Evolutionary conservation across 1,140 invertebrate species (phyloP), one percentile per base, ranked within the genome.

Genomic region (Drosophila repleta): DNA sequence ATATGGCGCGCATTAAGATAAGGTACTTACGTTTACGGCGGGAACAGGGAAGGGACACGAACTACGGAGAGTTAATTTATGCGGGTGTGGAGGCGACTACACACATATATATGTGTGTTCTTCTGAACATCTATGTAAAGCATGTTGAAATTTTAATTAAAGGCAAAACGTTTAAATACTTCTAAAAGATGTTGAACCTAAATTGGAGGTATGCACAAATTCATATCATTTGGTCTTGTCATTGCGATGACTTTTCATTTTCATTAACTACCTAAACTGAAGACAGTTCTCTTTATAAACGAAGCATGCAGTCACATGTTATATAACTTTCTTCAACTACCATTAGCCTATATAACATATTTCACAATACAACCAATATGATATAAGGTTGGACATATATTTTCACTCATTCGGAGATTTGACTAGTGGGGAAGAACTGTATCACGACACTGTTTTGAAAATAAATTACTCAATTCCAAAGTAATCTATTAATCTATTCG

Each of bases 61-160:
- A 60, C 66, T 65, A 66, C 62, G 70, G 58, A 81, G 88, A 88
- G 83, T 88, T 88, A 88, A 88, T 88, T 88, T 88, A 88, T 88
- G 83, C 84, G 83, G 83, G 84, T 61, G 39, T 60, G 67, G 48
- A 75, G 64, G 60, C 51, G 48, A 51, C 74, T 32, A 3, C 17
- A 11, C n/a, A 4, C 21, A 5, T 55, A 8, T 24, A 13, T 24
- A 2, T 53, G 15, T 41, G 21, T 52, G 20, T 17, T n/a, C n/a
- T 20, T 58, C 7, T 58, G 41, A 61, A 26, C 51, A 17, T 56
- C 35, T 48, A 21, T 29, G 35, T 29, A 26, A 17, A 53, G 60
- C 83, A 76, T 82, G 76, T 70, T 82, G 73, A 88, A 88, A 88
- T 88, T 83, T 88, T 88, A 88, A 88, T 88, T 88, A 88, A 88